Base-by-base conservation (phyloP, 1,140 invertebrate genomes). In the Meteorus sp. region DNA sequence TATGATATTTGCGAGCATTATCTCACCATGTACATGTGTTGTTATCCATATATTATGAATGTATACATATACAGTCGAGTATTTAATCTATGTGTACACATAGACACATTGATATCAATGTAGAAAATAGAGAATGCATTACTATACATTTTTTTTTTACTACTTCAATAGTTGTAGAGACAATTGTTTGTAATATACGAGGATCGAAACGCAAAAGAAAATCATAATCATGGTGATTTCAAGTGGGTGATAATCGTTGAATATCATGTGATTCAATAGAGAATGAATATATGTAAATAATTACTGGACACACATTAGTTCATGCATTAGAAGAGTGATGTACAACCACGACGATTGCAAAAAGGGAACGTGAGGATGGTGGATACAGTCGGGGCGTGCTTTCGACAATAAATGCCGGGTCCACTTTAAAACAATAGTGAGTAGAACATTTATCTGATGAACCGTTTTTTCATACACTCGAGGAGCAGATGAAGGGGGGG, bases 1-100 rank as follows among this genome's bases (percentile, higher is more conserved):
- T 80, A 80, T 68, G 74, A 80, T 80, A 78, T 80, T 80, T 80
- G 76, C 75, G 62, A 68, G 62, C 59, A 70, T 71, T 79, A 79
- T 79, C 76, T 74, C 66, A 37, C 50, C 51, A 64, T 62, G 66
- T 64, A 75, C 69, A 70, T 59, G 65, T 62, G 71, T 75, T 75
- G 72, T 74, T 59, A 60, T 60, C 57, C 57, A 39, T 39, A 11
- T 22, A 9, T 15, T 11, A 13, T 9, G 37, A 29, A 39, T 7
- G n/a, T 33, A 60, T 59, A 54, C 65, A 63, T 62, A 62, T 52
- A 51, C 8, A 37, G 43, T 25, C 25, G 31, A 47, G 15, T 17
- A 8, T 20, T 20, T 2, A 53, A 13, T 53, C 2, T 53, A 20
- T 50, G 17, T 35, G 4, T 44, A 11, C 22, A 3, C 41, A 31